Percentiles rank a stretch among this genome's conserved stretches.
These are phyloP conservation scores for Lepus oiostolus DNA, from an alignment of 2,797 vertebrate species.

Conservation along the genomic window DNA sequence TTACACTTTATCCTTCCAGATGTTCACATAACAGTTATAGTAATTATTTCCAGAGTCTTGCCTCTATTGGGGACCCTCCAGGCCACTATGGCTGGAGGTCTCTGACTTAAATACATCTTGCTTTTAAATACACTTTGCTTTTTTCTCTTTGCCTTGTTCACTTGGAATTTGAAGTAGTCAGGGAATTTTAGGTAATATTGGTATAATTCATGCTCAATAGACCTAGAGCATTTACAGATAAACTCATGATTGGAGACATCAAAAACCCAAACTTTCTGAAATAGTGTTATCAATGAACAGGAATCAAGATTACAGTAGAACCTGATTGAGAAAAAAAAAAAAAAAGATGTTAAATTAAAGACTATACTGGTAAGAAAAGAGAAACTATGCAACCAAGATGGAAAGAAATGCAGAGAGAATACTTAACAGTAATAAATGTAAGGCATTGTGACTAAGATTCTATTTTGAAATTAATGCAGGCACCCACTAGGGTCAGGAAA, in stretches of 20 bases:
- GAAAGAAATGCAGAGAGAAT: not conserved
- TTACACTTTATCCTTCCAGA: not conserved
- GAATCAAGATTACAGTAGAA: constrained; percentile 2
- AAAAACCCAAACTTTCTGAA: constrained; percentile 32
- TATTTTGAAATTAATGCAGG: not conserved
- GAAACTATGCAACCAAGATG: not conserved
- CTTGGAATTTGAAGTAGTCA: not conserved
- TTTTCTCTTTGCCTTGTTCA: no score
- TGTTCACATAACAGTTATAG: not conserved
- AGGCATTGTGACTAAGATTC: not conserved
- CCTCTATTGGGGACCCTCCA: no score
- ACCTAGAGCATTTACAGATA: not conserved
- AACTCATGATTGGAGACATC: not conserved
- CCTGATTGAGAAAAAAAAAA: not conserved
- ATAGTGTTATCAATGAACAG: not conserved
- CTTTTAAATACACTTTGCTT: no score
- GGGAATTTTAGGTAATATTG: not conserved
- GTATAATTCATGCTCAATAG: not conserved
- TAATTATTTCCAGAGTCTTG: not conserved
- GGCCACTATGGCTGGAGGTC: no score
- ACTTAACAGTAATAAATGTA: not conserved
- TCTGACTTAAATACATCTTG: no score
- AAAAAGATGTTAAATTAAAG: not conserved
- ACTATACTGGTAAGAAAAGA: not conserved
- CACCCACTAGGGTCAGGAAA: not conserved